Conservation (phyloP, 2,888 invertebrate species). For the Falcaria lacertinaria region DNA sequence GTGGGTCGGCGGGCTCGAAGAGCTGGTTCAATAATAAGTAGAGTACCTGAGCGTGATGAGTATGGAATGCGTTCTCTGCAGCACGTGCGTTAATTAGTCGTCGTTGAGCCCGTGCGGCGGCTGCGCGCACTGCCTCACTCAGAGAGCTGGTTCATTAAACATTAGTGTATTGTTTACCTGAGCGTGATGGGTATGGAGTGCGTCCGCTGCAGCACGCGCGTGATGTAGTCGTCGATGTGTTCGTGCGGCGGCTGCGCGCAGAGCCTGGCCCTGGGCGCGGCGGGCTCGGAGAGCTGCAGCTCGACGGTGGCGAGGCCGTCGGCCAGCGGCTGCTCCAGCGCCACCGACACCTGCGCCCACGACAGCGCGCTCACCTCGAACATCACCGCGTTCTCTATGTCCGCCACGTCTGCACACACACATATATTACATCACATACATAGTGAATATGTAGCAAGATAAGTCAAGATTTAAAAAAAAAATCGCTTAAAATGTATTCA, state of each 20-base stretch:
- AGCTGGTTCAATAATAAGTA: too few species aligned
- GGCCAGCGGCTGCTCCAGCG: constrained; percentile 94
- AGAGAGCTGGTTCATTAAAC: too few species aligned
- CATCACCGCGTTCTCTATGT: constrained; percentile 88
- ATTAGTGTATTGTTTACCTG: too few species aligned
- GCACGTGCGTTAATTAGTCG: constrained; percentile 76
- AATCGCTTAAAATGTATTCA: too few species aligned
- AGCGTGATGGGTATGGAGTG: constrained; percentile 96
- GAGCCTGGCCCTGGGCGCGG: constrained; percentile 88
- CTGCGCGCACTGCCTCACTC: constrained; percentile 86
- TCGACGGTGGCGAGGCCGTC: constrained; percentile 96
- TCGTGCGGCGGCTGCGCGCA: constrained; percentile 80
- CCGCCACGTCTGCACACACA: constrained; percentile 49
- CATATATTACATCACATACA: neutral
- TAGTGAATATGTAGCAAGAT: too few species aligned
- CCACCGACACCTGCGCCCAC: constrained; percentile 92
- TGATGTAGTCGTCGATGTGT: constrained; percentile 68
- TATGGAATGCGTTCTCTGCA: constrained; percentile 95
- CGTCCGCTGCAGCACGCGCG: constrained; percentile 87
- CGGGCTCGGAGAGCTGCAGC: constrained; percentile 89
- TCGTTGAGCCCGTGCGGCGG: constrained; percentile 63
- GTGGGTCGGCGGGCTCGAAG: too few species aligned
- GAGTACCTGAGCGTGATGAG: constrained; percentile 94
- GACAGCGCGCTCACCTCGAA: constrained; percentile 95
- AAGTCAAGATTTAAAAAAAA: too few species aligned